Conservation (phyloP, 2,888 invertebrate genomes). For the Molanna angustata region DNA sequence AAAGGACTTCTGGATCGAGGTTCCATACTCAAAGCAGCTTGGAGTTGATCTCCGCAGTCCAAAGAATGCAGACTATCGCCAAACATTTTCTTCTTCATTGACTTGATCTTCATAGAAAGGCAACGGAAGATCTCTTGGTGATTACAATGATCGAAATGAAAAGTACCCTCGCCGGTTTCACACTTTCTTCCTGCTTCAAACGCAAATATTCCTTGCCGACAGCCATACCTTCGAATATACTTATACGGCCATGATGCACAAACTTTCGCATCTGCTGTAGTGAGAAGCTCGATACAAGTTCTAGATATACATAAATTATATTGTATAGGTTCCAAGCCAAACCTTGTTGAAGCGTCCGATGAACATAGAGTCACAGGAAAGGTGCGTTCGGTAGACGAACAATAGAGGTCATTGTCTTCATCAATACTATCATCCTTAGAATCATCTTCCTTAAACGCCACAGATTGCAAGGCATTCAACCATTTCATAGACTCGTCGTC, state of each 20-base stretch:
- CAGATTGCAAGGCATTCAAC: constrained; percentile 75
- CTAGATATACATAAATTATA: constrained; percentile 74
- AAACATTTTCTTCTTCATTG: constrained; percentile 80
- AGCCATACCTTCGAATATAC: constrained; percentile 81
- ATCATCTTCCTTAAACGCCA: constrained; percentile 74
- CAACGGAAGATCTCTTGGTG: constrained; percentile 82
- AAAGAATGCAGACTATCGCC: constrained; percentile 63
- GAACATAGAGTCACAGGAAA: constrained; percentile 75
- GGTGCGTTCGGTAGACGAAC: constrained; percentile 78
- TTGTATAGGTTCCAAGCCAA: constrained; percentile 67
- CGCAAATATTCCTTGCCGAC: constrained; percentile 79
- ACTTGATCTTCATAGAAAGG: constrained; percentile 79
- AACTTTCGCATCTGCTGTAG: constrained; percentile 61
- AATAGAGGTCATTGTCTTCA: constrained; percentile 87
- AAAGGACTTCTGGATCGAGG: constrained; percentile 79
- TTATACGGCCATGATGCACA: constrained; percentile 82
- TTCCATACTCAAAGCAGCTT: constrained; percentile 73
- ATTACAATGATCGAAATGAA: constrained; percentile 76
- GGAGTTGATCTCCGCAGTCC: constrained; percentile 71
- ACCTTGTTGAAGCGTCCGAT: constrained; percentile 75
- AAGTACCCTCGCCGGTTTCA: constrained; percentile 80
- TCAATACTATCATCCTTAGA: constrained; percentile 63
- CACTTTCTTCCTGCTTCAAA: constrained; percentile 88
- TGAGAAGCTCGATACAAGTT: constrained; percentile 71
- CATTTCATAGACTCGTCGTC: constrained; percentile 73